A percentile compares a stretch with the other conserved stretches of the same genome.
Conservation (phyloP, 1,140 invertebrate genomes). For the Bicyclus anynana region DNA sequence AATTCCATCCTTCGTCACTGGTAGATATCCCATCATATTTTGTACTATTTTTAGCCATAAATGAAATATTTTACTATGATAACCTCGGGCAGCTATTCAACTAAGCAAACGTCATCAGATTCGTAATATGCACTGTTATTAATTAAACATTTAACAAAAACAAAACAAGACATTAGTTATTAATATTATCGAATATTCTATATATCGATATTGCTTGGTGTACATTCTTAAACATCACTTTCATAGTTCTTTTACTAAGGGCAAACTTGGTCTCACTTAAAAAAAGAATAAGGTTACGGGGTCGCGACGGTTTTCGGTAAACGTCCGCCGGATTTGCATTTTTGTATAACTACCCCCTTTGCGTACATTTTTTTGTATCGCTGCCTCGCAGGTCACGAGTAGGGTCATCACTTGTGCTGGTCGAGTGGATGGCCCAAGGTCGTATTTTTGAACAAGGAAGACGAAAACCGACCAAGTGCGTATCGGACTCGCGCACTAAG, state of each 20-base stretch:
- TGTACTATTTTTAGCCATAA: too few species aligned
- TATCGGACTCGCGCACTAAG: too few species aligned
- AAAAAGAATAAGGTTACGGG: conserved; percentile 54
- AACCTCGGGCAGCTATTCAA: too few species aligned
- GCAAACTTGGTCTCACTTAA: conserved; percentile 32
- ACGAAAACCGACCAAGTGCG: too few species aligned
- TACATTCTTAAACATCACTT: conserved; percentile 20
- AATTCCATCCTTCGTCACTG: too few species aligned
- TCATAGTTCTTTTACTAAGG: conserved; percentile 2
- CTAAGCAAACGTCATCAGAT: too few species aligned
- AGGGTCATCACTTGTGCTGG: not conserved
- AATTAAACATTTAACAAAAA: too few species aligned
- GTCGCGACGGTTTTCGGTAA: conserved; percentile 49
- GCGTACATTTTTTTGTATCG: conserved; percentile 6
- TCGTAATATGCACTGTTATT: too few species aligned
- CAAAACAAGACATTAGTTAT: too few species aligned
- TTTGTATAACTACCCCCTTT: conserved; percentile 19
- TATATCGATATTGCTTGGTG: conserved; percentile 26
- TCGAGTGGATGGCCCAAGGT: not conserved
- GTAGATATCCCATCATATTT: too few species aligned
- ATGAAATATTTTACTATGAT: too few species aligned
- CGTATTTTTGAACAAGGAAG: not conserved
- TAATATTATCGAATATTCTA: too few species aligned
- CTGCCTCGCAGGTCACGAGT: not conserved
- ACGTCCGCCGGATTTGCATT: conserved; percentile 30